Evolutionary conservation across 1,140 invertebrate species (phyloP), one percentile per base, ranked within the genome.

Genomic region (Arctopsyche grandis): DNA sequence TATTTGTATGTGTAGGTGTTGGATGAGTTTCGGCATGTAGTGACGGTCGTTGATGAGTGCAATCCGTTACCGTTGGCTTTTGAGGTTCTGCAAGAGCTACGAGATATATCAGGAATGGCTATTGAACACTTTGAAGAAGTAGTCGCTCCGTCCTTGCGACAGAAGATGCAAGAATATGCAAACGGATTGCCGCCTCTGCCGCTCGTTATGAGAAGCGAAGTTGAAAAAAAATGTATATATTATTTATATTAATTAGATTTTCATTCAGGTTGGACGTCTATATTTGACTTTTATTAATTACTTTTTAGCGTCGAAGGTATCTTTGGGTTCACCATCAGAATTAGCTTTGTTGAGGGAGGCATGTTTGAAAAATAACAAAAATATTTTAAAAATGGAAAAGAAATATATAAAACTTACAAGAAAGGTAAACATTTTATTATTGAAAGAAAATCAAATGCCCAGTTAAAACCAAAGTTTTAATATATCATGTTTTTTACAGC

Each of bases 101-200:
- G 96, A 0, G 97, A 98, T 84, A 96, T 98, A 74, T 97, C 95
- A 12, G 97, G 96, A 26, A 98, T 98, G 97, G 96, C 96, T 0
- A 98, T 98, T 90, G 97, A 98, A 84, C 95, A 98, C 87, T 98
- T 98, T 88, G 96, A 98, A 85, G 96, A 98, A 82, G 93, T 96
- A 84, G 96, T 98, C 46, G 86, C 86, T 0, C 87, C 87, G 0
- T 86, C 84, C 0, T 84, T 88, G 58, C 66, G 86, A 5, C 85
- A 85, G 73, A 81, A 80, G 16, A 75, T 88, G 75, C 86, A 86
- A 22, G 66, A 76, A 19, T 83, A 86, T 21, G 83, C 83, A 0
- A 79, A 21, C 10, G 14, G 24, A 12, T 56, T 81, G 16, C 4
- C 0, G 48, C 73, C 5, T 83, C 81, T 83, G 21, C 84, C 83